Evolutionary conservation across 2,797 vertebrate species (phyloP).

Genomic region (Myoxocephalus aenaeus): DNA sequence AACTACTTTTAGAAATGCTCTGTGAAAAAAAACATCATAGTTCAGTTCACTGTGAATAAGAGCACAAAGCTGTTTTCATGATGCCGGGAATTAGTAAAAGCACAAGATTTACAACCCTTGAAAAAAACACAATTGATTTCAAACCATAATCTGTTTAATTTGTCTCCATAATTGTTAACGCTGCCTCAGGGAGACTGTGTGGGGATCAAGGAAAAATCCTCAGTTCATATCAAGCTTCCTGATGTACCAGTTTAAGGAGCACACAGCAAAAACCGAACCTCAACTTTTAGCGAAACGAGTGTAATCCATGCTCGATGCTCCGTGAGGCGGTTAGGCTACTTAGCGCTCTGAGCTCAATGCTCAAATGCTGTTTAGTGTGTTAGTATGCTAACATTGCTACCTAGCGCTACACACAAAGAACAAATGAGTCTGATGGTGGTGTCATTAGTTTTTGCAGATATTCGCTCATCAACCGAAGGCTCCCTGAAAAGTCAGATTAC

Average conservation of each 20-base stretch:
- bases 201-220: constrained; percentile 5
- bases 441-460: background rate
- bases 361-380: background rate
- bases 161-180: constrained; percentile 22
- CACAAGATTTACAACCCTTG: constrained; percentile 21
- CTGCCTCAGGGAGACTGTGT: constrained; percentile 1
- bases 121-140: constrained; percentile 18
- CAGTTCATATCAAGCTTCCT: background rate
- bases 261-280: background rate
- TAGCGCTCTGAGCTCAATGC: background rate
- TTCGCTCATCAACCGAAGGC: background rate
- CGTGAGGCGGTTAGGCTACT: background rate
- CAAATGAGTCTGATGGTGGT: background rate
- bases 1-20: background rate
- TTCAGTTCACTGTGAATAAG: constrained; percentile 3
- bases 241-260: background rate
- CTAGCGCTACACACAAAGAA: background rate
- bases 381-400: background rate
- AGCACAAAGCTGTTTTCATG: constrained; percentile 16
- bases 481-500: background rate
- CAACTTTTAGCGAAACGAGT: background rate
- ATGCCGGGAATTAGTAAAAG: constrained; percentile 5
- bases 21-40: background rate
- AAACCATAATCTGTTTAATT: constrained; percentile 28
- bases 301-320: background rate